Conservation (phyloP, 2,113 vertebrate genomes). For the Phrynosoma blainvillii region DNA sequence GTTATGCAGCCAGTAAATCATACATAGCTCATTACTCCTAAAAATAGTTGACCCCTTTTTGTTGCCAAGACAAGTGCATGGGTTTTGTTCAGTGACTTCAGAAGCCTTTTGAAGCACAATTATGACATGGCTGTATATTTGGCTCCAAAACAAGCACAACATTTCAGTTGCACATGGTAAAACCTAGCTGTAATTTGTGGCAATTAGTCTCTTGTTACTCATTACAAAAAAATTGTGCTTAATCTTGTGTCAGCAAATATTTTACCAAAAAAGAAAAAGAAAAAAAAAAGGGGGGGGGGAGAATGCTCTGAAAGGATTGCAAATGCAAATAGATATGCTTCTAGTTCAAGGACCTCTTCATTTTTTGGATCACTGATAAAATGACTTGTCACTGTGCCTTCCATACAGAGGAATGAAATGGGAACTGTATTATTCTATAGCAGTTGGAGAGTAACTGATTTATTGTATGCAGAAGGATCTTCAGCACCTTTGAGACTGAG, state of each 20-base stretch:
- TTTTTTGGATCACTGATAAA: background rate
- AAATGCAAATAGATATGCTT: conserved; percentile 52
- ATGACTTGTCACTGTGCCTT: background rate
- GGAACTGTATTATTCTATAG: background rate
- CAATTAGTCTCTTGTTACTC: background rate
- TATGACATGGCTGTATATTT: background rate
- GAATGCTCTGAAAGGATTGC: fast-evolving
- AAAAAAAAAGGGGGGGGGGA: background rate
- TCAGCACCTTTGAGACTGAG: too few species aligned
- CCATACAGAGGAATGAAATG: background rate
- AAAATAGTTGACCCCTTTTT: conserved; percentile 23
- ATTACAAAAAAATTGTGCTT: background rate
- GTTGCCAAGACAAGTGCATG: background rate
- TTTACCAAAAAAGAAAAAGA: background rate
- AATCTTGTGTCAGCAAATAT: background rate
- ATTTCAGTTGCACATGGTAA: background rate
- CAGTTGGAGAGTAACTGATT: background rate
- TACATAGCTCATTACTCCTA: background rate
- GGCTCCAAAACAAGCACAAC: background rate
- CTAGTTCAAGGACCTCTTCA: background rate
- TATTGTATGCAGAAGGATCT: too few species aligned
- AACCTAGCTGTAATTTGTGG: background rate
- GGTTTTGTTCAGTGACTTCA: conserved; percentile 25
- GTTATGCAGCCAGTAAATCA: conserved; percentile 19
- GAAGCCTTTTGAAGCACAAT: conserved; percentile 6